Base-by-base conservation (phyloP, 2,888 invertebrate species). In the Dryadula phaetusa region DNA sequence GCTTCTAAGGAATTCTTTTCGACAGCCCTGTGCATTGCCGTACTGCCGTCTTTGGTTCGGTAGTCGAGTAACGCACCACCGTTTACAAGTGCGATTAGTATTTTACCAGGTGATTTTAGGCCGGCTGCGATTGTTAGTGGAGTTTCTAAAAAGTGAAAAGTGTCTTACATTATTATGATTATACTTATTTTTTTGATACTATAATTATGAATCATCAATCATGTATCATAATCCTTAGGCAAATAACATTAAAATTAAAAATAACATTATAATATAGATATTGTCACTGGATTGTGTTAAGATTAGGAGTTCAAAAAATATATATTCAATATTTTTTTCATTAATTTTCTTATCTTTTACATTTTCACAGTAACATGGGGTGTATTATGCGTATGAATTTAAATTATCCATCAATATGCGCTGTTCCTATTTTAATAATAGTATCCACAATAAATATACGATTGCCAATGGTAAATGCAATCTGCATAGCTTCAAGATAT, bases 11-110 rank as follows among this genome's bases (percentile, higher is more conserved):
- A 97, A 89, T 97, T 97, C 82, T 96, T 96, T 82, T 98, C 97
- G 34, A 99, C 97, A 1, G 99, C 98, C 70, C 97, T 95, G 86
- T 99, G 99, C 93, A 99, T 95, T 3, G 99, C 97, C 0, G 99
- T 99, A 77, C 97, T 95, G 60, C 98, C 98, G 82, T 98, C 98
- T 84, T 96, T 96, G 76, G 98, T 98, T 77, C 99, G 95, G 93
- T 98, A 99, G 93, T 99, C 99, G 74, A 99, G 91, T 72, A 99
- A 94, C 3, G 99, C 99, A 16, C 99, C 99, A 12, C 99, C 99
- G 85, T 99, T 99, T 42, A 99, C 98, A 74, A 99, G 93, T 0
- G 98, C 96, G 83, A 99, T 97, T 68, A 99, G 94, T 72, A 99
- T 95, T 87, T 99, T 97, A 47, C 96, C 95, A 46, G 98, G 97